Percentiles rank a stretch among this genome's conserved stretches.
Evolutionary conservation across 2,797 vertebrate species (phyloP).

Genomic region (Manis javanica): DNA sequence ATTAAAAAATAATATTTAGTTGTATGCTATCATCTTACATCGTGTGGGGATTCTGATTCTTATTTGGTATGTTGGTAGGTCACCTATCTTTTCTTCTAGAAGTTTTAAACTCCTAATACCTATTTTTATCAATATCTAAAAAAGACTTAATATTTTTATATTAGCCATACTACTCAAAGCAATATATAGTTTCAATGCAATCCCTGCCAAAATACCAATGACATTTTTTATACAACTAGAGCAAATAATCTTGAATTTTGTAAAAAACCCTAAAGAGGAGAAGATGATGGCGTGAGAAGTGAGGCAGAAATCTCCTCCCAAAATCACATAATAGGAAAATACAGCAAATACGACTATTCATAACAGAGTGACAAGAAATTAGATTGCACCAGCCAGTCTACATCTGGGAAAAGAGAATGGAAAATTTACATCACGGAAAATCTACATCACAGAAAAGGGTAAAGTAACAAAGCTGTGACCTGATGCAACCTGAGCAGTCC

Average conservation of each 20-base stretch:
- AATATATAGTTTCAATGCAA: neutral
- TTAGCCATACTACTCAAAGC: neutral
- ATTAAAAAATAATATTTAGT: neutral
- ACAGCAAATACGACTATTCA: too few relatives aligned
- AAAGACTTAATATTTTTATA: neutral
- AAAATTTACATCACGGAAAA: too few relatives aligned
- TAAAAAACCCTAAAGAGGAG: too few relatives aligned
- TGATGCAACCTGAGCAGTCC: too few relatives aligned
- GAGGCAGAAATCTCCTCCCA: too few relatives aligned
- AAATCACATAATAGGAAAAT: too few relatives aligned
- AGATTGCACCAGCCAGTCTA: too few relatives aligned
- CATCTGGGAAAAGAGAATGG: too few relatives aligned
- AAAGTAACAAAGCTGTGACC: too few relatives aligned
- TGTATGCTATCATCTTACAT: neutral
- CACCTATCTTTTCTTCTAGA: neutral
- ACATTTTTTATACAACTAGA: neutral
- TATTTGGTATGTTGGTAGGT: neutral
- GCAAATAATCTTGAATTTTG: neutral
- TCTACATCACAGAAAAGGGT: too few relatives aligned
- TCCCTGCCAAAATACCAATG: neutral
- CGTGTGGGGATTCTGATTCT: neutral
- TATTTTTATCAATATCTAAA: neutral
- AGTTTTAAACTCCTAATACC: neutral
- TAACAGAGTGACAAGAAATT: too few relatives aligned
- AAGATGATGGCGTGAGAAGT: too few relatives aligned